Evolutionary conservation across 2,797 vertebrate species (phyloP).

Genomic region (Myripristis jacobus): DNA sequence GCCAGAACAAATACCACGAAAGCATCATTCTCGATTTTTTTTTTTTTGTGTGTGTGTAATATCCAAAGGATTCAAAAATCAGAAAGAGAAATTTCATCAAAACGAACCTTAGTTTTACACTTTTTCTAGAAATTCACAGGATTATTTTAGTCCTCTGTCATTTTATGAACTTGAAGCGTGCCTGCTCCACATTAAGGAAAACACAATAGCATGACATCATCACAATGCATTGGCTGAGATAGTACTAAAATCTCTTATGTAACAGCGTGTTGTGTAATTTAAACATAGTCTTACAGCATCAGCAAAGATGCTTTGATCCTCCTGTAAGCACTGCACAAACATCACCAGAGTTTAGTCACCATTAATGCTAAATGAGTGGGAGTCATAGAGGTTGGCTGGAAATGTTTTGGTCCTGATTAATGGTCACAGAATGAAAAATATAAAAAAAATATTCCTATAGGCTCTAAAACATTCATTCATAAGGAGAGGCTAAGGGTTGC

Average conservation of each 20-base stretch:
- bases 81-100: background rate
- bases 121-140: background rate
- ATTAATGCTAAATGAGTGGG: too few species aligned
- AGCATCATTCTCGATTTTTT: background rate
- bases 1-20: background rate
- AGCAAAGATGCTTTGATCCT: background rate
- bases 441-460: too few species aligned
- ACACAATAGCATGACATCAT: background rate
- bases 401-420: too few species aligned
- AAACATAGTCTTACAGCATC: too few species aligned
- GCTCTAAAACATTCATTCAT: too few species aligned
- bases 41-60: background rate
- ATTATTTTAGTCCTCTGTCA: background rate
- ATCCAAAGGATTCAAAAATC: background rate
- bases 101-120: constrained; percentile 5
- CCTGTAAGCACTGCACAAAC: background rate
- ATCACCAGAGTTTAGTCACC: too few species aligned
- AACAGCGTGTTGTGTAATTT: too few species aligned
- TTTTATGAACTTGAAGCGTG: background rate
- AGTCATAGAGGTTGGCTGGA: too few species aligned
- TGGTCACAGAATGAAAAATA: too few species aligned
- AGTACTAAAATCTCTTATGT: background rate
- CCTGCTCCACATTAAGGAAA: background rate
- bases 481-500: too few species aligned
- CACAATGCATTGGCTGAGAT: background rate